Evolutionary conservation across 2,888 invertebrate species (phyloP).

Genomic region (Nowickia ferox): DNA sequence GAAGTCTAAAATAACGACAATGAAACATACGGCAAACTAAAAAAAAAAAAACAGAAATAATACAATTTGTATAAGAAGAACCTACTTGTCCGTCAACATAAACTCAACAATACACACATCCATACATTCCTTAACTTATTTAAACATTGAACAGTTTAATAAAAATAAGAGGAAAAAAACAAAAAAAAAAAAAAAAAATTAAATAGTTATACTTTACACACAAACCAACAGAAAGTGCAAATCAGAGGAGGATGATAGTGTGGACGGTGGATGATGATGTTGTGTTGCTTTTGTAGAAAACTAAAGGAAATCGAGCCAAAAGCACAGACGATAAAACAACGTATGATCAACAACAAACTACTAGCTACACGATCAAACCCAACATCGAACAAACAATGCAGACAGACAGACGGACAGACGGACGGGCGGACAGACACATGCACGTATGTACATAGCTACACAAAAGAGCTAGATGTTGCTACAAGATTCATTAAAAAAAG

Average conservation of each 20-base stretch:
- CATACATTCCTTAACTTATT: conserved; percentile 56
- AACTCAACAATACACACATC: conserved; percentile 22
- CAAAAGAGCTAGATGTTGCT: conserved; percentile 64
- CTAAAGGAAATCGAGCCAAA: conserved; percentile 61
- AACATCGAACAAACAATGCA: conserved; percentile 46
- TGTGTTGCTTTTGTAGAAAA: conserved; percentile 50
- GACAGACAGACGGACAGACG: not conserved
- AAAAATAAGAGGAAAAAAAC: conserved; percentile 23
- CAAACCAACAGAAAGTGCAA: conserved; percentile 42
- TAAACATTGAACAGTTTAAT: conserved; percentile 59
- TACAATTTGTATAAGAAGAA: conserved; percentile 55
- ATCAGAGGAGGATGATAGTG: conserved; percentile 58
- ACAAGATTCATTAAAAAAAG: conserved; percentile 54
- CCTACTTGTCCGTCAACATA: conserved; percentile 70
- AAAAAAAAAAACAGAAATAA: conserved; percentile 28
- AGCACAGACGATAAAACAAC: conserved; percentile 66
- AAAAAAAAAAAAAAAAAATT: too few species aligned
- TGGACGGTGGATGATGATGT: conserved; percentile 41
- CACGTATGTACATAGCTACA: conserved; percentile 14
- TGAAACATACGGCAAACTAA: conserved; percentile 60
- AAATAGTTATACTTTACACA: not conserved
- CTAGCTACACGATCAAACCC: conserved; percentile 66
- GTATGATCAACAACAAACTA: conserved; percentile 53
- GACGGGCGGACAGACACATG: not conserved
- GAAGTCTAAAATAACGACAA: conserved; percentile 67